Evolutionary conservation across 2,113 vertebrate genomes (phyloP).

Genomic region (Actenoides lindsayi): DNA sequence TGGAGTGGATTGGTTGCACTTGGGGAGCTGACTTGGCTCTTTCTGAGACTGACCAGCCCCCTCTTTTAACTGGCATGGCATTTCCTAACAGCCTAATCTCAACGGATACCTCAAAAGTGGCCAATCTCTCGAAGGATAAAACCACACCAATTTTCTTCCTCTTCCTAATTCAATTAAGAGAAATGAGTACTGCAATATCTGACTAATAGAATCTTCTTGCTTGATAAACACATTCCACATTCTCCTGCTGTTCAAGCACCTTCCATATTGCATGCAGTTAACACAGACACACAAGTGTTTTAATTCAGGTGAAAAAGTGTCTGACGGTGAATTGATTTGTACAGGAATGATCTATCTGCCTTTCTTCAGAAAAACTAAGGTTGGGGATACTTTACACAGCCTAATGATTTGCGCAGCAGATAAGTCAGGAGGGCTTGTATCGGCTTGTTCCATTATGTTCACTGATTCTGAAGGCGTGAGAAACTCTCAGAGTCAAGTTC

Average conservation of each 20-base stretch:
- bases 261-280: background rate
- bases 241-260: background rate
- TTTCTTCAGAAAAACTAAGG: conserved; percentile 49
- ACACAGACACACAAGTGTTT: background rate
- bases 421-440: conserved; percentile 85
- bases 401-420: conserved; percentile 58
- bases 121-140: conserved; percentile 60
- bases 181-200: conserved; percentile 19
- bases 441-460: conserved; percentile 82
- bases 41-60: conserved; percentile 48
- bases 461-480: conserved; percentile 89
- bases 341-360: conserved; percentile 35
- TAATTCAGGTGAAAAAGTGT: background rate
- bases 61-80: background rate
- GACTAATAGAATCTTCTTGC: conserved; percentile 36
- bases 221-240: conserved; percentile 7
- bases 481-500: conserved; percentile 90
- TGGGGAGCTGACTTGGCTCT: conserved; percentile 55
- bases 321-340: conserved; percentile 28
- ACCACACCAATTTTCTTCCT: conserved; percentile 58
- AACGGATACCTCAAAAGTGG: conserved; percentile 52
- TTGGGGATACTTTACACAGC: conserved; percentile 66
- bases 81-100: conserved; percentile 52
- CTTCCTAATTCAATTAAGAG: conserved; percentile 69
- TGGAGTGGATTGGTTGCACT: conserved; percentile 38